phyloP scores from a whole-genome alignment of 2,888 invertebrate species.

The Euplagia quadripunctaria region DNA sequence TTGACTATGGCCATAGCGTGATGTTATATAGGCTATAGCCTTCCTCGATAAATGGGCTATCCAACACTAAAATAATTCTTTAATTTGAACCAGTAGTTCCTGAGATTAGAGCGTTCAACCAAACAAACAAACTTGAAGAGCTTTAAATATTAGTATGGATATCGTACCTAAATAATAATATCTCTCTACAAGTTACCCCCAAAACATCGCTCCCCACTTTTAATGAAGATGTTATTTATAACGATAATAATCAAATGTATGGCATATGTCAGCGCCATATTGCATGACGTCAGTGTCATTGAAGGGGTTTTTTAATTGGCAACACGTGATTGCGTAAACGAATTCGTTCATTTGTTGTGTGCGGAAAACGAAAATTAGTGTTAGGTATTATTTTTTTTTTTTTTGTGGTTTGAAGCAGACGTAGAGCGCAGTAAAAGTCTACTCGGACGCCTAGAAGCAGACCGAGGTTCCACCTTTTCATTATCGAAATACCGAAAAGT shows the following conservation, averaged over 20 bases:
- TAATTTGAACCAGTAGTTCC: no score
- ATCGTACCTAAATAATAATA: not conserved
- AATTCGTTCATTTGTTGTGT: conserved; percentile 11
- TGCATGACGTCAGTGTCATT: conserved; percentile 37
- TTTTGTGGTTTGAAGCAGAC: not conserved
- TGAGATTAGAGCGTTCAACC: no score
- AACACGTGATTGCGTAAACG: conserved; percentile 23
- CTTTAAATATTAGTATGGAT: no score
- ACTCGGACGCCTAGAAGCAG: no score
- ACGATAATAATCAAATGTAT: conserved; percentile 48
- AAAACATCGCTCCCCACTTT: conserved; percentile 33
- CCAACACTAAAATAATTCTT: no score
- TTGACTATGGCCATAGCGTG: no score
- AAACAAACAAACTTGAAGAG: no score
- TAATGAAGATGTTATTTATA: conserved; percentile 41
- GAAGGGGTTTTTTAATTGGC: conserved; percentile 32
- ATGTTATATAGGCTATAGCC: no score
- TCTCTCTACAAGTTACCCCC: conserved; percentile 12
- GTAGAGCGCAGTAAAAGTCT: not conserved
- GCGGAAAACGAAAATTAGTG: conserved; percentile 5
- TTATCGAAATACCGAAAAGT: no score
- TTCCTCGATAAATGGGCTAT: no score
- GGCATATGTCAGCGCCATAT: conserved; percentile 53
- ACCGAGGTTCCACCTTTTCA: no score
- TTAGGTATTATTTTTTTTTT: not conserved